Evolutionary conservation across 2,888 invertebrate species (phyloP), one percentile per base, ranked within the genome.

Genomic region (Temnothorax ravouxi): DNA sequence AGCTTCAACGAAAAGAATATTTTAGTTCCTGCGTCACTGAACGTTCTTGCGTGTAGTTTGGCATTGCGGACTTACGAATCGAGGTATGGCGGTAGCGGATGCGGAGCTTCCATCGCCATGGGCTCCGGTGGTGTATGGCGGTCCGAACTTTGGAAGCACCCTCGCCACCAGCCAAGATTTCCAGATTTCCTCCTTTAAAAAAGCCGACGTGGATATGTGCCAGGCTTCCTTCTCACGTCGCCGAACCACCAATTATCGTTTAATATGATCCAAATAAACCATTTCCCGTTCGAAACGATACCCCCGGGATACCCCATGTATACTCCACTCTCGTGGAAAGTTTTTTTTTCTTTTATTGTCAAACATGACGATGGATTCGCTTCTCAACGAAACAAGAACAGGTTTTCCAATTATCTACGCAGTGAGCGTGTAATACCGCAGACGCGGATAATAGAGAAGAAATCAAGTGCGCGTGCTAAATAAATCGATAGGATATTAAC

Each of bases 161-260:
- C 92, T 90, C 91, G 93, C 94, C 93, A 94, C 93, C 94, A 94
- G 92, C 91, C 91, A 84, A 93, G 91, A 89, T 90, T 93, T 89
- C 92, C 92, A 85, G 92, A 91, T 93, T 92, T 94, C 91, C 93
- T 94, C 93, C 94, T 94, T 93, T 91, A 92, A 94, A 94, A 93
- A 93, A 93, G 89, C 89, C 91, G 90, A 92, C 88, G 89, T 90
- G 88, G 90, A 89, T 90, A 89, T 91, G 89, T 88, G 89, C 90
- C 88, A 86, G 87, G 82, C 88, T 87, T 85, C 83, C 84, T 75
- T 85, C 80, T 84, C 67, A 64, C 29, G n/a, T 21, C 71, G 41
- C 64, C 80, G 71, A 59, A 82, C 50, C 71, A 82, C 74, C 81
- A 59, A 72, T 81, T 72, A 85, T 72, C 71, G n/a, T 67, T 61